A percentile compares a stretch with the other conserved stretches of the same genome.
Conservation (phyloP, 2,888 invertebrate genomes). For the Oegoconia quadripuncta region DNA sequence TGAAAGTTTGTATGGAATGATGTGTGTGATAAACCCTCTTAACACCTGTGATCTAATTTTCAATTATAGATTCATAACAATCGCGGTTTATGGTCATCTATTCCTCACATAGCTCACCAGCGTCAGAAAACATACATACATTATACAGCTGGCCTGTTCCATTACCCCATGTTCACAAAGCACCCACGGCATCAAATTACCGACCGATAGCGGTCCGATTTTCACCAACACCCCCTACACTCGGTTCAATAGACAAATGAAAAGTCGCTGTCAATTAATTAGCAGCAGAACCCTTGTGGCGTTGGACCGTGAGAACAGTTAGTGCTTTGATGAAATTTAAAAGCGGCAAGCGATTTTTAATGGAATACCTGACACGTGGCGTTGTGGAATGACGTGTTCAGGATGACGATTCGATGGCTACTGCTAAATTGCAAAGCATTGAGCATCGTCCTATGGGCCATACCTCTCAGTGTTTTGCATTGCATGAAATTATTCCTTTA, state of each 20-base stretch:
- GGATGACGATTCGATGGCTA: too few species aligned
- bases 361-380: too few species aligned
- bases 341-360: conserved; percentile 3
- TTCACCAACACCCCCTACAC: conserved; percentile 30
- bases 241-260: conserved; percentile 50
- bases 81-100: too few species aligned
- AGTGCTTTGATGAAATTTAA: conserved; percentile 17
- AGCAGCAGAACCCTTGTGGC: conserved; percentile 41
- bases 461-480: too few species aligned
- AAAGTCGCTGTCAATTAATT: conserved; percentile 69
- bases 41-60: too few species aligned
- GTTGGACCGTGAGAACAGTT: conserved; percentile 49
- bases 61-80: too few species aligned
- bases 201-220: conserved; percentile 17
- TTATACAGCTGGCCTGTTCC: not conserved
- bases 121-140: not conserved
- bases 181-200: conserved; percentile 30
- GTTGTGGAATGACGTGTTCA: too few species aligned
- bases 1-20: too few species aligned
- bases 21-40: too few species aligned
- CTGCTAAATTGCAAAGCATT: too few species aligned
- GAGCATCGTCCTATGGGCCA: too few species aligned
- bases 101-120: not conserved
- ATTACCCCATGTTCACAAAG: conserved; percentile 13
- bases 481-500: too few species aligned